phyloP scores from a whole-genome alignment of 2,888 invertebrate genomes.

The Dexiosoma caninum region DNA sequence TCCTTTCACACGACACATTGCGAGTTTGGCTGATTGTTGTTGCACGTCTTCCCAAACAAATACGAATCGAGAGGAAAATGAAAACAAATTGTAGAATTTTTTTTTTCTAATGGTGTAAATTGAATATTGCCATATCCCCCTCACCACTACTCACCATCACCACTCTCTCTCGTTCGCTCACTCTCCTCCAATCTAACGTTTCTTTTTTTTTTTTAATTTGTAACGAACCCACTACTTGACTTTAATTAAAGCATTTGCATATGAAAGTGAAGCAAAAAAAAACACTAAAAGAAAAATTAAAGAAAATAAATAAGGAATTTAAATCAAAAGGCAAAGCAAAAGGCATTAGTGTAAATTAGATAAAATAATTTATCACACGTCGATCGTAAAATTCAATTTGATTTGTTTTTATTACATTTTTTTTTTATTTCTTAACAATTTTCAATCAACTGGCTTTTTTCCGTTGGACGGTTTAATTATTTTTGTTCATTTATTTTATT shows the following conservation, averaged over 20 bases:
- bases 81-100: neutral
- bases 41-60: neutral
- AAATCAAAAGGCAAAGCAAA: slow-evolving; percentile 52
- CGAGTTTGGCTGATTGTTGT: neutral
- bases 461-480: neutral
- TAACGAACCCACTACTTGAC: slow-evolving; percentile 67
- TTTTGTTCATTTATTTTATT: too few species aligned
- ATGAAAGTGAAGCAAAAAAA: slow-evolving; percentile 2
- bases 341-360: slow-evolving; percentile 74
- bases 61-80: neutral
- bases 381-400: slow-evolving; percentile 64
- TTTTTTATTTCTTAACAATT: slow-evolving; percentile 37
- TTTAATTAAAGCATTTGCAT: slow-evolving; percentile 73
- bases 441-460: slow-evolving; percentile 27
- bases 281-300: neutral
- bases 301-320: neutral
- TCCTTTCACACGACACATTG: too few species aligned
- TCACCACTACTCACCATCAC: too few species aligned
- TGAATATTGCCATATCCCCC: too few species aligned
- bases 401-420: slow-evolving; percentile 41
- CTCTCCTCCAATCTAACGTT: too few species aligned
- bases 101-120: neutral
- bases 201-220: too few species aligned
- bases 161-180: neutral
- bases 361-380: slow-evolving; percentile 76